phyloP scores from a whole-genome alignment of 2,113 vertebrate genomes.

The Dasyornis broadbenti region DNA sequence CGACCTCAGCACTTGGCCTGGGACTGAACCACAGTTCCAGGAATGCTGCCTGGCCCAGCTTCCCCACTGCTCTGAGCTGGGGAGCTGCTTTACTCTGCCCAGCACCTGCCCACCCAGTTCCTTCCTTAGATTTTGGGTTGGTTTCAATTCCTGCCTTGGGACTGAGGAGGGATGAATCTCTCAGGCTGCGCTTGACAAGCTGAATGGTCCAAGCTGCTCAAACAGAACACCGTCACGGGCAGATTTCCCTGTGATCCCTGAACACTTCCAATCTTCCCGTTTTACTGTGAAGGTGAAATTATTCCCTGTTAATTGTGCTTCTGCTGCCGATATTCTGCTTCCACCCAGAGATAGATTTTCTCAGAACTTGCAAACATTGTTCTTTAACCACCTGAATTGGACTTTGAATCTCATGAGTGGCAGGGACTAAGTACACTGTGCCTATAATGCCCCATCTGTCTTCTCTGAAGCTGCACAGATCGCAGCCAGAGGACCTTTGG shows the following conservation, averaged over 20 bases:
- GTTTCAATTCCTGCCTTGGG: background rate
- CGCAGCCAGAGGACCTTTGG: conserved; percentile 13
- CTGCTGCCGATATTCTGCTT: background rate
- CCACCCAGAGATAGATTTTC: background rate
- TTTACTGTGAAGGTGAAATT: background rate
- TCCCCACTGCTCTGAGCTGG: background rate
- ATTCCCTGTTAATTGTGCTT: background rate
- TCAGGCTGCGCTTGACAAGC: background rate
- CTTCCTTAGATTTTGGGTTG: background rate
- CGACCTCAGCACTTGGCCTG: background rate
- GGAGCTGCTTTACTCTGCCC: background rate
- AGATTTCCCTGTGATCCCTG: background rate
- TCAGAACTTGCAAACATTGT: background rate
- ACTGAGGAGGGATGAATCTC: background rate
- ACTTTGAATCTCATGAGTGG: background rate
- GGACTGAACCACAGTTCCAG: background rate
- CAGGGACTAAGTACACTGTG: background rate
- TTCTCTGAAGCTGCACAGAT: background rate
- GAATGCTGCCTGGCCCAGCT: background rate
- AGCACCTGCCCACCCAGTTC: background rate
- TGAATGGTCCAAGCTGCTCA: background rate
- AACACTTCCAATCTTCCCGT: background rate
- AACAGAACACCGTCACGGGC: background rate
- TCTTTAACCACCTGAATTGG: background rate
- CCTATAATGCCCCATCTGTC: conserved; percentile 20